Conservation (phyloP, 64 coral and sea anemone genomes). For the Montipora efflorescens region DNA sequence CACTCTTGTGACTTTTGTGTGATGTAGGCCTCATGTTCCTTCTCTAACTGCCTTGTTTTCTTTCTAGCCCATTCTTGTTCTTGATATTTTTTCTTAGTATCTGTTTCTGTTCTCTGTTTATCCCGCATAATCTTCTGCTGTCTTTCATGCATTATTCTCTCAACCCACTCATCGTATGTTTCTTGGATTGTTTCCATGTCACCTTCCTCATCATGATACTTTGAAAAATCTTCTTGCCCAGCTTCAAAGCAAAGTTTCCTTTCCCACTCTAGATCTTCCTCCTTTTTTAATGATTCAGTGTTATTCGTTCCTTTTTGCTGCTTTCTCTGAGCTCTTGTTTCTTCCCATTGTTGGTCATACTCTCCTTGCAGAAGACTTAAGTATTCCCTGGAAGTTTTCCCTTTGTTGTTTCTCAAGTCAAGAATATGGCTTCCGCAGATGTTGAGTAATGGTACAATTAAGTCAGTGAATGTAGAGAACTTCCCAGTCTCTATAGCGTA, state of each 20-base stretch:
- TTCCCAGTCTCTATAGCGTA: slow-evolving; percentile 63
- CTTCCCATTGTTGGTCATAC: neutral
- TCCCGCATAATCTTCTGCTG: slow-evolving; percentile 45
- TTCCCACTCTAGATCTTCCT: slow-evolving; percentile 66
- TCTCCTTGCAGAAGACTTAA: slow-evolving; percentile 64
- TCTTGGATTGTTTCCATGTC: slow-evolving; percentile 53
- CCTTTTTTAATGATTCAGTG: slow-evolving; percentile 30
- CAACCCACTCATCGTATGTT: slow-evolving; percentile 90
- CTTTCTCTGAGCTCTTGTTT: neutral
- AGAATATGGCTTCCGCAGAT: slow-evolving; percentile 38
- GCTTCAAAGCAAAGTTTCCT: slow-evolving; percentile 75
- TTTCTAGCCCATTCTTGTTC: slow-evolving; percentile 39
- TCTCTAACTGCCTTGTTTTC: slow-evolving; percentile 67
- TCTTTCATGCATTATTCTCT: slow-evolving; percentile 82
- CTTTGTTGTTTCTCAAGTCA: slow-evolving; percentile 53
- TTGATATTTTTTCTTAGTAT: neutral
- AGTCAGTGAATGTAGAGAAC: slow-evolving; percentile 47
- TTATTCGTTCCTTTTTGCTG: neutral
- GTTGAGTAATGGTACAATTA: slow-evolving; percentile 82
- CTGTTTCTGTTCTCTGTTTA: slow-evolving; percentile 19
- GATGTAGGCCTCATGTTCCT: slow-evolving; percentile 84
- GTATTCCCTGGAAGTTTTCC: slow-evolving; percentile 58
- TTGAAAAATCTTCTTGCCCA: slow-evolving; percentile 73
- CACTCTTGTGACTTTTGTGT: slow-evolving; percentile 53
- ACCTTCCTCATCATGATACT: slow-evolving; percentile 30